phyloP scores from a whole-genome alignment of 2,797 vertebrate genomes.

The Enteromius argenteus region DNA sequence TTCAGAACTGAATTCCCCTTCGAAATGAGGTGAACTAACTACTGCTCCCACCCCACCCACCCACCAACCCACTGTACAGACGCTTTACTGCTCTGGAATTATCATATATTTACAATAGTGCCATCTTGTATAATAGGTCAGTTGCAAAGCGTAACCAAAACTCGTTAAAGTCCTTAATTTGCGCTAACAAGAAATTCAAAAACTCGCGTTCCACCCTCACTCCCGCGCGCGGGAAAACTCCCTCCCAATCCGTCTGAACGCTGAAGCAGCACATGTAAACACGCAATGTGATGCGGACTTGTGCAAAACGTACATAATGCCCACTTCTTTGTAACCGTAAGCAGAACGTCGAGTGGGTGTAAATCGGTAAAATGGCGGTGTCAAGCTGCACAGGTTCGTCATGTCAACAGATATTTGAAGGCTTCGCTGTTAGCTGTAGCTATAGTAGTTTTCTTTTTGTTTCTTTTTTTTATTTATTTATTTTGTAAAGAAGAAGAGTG shows the following conservation, averaged over 20 bases:
- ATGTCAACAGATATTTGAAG: constrained; percentile 46
- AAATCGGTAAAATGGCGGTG: constrained; percentile 36
- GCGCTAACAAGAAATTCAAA: constrained; percentile 26
- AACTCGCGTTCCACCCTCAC: not conserved
- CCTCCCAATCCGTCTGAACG: constrained; percentile 31
- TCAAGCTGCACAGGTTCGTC: constrained; percentile 38
- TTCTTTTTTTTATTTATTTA: not conserved
- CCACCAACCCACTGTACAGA: not conserved
- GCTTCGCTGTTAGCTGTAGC: constrained; percentile 51
- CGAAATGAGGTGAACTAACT: constrained; percentile 39
- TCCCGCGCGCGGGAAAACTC: constrained; percentile 11
- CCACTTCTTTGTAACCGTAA: constrained; percentile 64
- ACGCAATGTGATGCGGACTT: constrained; percentile 58
- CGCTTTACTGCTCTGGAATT: constrained; percentile 27
- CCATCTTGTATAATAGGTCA: constrained; percentile 50
- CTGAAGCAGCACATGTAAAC: constrained; percentile 55
- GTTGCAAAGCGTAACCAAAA: constrained; percentile 46
- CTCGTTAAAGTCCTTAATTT: constrained; percentile 9
- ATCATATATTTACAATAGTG: constrained; percentile 50
- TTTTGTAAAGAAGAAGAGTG: constrained; percentile 60
- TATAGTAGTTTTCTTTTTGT: constrained; percentile 36
- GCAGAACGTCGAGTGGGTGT: constrained; percentile 49
- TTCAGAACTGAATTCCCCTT: constrained; percentile 30
- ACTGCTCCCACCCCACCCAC: not conserved
- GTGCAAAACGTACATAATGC: constrained; percentile 76